A percentile compares a stretch with the other conserved stretches of the same genome.
Evolutionary conservation across 2,113 vertebrate genomes (phyloP).

Genomic region (Crotophaga sulcirostris): DNA sequence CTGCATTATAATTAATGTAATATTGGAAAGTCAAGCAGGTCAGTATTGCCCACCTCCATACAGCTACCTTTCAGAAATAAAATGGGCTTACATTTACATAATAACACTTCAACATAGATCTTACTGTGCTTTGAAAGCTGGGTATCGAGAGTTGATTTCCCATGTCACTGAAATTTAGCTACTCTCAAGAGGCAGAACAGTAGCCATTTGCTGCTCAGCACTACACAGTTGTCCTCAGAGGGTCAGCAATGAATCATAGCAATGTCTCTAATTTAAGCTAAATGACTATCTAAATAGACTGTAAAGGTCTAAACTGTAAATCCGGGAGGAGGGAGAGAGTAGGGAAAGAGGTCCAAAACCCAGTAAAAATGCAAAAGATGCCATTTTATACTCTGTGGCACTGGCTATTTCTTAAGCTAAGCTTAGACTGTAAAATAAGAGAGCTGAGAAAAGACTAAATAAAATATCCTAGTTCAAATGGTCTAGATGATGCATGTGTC

Average conservation of each 20-base stretch:
- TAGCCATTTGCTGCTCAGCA: not conserved
- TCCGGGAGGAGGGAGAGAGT: not conserved
- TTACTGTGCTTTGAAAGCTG: not conserved
- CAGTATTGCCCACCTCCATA: not conserved
- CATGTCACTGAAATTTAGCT: not conserved
- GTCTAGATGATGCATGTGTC: not conserved
- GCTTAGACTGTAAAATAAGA: not conserved
- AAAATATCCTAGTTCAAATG: not conserved
- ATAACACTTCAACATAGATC: not conserved
- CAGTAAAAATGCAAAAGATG: not conserved
- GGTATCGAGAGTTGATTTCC: not conserved
- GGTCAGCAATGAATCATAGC: not conserved
- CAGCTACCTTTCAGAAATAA: not conserved
- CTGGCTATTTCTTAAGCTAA: not conserved
- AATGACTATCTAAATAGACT: not conserved
- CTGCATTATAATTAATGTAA: not conserved
- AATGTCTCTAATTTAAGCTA: not conserved
- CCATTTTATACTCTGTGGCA: not conserved
- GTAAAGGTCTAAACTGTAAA: not conserved
- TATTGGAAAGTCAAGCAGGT: not conserved
- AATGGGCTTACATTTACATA: not conserved
- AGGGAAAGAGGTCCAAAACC: not conserved
- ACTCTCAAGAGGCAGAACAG: not conserved
- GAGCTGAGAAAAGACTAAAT: not conserved
- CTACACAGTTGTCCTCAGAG: not conserved